These are phyloP conservation scores for Megalonaias nervosa DNA, from an alignment of 1,140 invertebrate species.

Conservation along the genomic window DNA sequence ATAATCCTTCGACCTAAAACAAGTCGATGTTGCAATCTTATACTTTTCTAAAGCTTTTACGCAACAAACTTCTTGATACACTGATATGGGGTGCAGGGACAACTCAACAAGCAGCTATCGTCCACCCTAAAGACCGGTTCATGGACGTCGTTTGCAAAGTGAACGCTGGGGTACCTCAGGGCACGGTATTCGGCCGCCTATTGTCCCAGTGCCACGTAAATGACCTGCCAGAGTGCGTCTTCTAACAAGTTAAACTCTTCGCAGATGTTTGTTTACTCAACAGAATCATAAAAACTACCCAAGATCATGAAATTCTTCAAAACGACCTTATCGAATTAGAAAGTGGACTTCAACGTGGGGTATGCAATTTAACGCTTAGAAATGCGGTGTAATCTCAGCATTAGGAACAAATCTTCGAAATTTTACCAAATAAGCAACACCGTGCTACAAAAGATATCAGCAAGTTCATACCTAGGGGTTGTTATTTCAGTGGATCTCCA, in stretches of 20 bases:
- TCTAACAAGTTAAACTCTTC: not conserved
- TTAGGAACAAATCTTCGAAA: too few species aligned
- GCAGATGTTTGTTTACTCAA: not conserved
- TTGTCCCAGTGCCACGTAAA: constrained; percentile 37
- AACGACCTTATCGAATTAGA: too few species aligned
- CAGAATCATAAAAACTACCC: too few species aligned
- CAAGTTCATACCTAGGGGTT: too few species aligned
- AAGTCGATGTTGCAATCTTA: not conserved
- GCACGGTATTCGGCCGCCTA: constrained; percentile 32
- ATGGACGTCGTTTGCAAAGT: constrained; percentile 28
- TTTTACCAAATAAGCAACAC: too few species aligned
- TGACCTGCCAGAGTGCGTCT: constrained; percentile 3
- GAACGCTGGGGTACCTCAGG: constrained; percentile 32
- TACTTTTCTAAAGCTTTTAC: constrained; percentile 9
- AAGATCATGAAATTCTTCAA: too few species aligned
- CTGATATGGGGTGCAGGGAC: constrained; percentile 10
- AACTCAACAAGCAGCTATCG: not conserved
- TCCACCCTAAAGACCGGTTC: not conserved
- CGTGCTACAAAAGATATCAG: too few species aligned
- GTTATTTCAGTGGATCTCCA: too few species aligned
- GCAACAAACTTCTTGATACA: constrained; percentile 3
- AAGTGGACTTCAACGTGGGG: too few species aligned
- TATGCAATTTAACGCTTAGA: too few species aligned
- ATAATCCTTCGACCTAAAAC: constrained; percentile 17
- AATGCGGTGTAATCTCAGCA: too few species aligned